These are phyloP conservation scores for Drosophila carrolli DNA, from an alignment of 1,140 invertebrate species.

Conservation along the genomic window DNA sequence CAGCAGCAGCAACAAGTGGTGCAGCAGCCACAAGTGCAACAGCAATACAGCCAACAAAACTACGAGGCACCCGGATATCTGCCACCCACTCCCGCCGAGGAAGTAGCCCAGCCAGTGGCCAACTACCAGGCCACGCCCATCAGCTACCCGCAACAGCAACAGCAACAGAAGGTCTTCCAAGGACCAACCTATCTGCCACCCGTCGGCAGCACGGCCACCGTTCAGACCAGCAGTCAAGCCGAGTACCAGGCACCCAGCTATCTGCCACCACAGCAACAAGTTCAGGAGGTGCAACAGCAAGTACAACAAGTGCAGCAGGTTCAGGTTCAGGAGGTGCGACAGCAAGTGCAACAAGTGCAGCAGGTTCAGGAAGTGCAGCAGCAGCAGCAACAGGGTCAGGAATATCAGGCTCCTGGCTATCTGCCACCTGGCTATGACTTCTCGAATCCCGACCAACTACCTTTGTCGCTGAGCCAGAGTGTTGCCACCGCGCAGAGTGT, in stretches of 20 bases:
- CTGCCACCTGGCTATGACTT: constrained; percentile 63
- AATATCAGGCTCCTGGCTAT: constrained; percentile 48
- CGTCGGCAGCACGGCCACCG: constrained; percentile 1
- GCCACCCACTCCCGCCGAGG: constrained; percentile 15
- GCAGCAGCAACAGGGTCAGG: constrained; percentile 16
- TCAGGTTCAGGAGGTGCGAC: constrained; percentile 7
- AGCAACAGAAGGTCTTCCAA: constrained; percentile 32
- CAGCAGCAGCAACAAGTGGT: constrained; percentile 1
- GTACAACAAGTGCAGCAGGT: constrained; percentile 15
- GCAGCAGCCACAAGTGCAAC: constrained; percentile 17
- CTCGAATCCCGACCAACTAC: constrained; percentile 55
- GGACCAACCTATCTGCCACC: constrained; percentile 41
- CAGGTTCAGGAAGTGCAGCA: constrained; percentile 21
- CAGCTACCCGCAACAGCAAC: constrained; percentile 27
- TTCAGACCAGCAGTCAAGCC: no score
- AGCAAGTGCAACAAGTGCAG: constrained; percentile 14
- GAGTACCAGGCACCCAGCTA: constrained; percentile 23
- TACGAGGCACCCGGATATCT: constrained; percentile 35
- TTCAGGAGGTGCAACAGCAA: constrained; percentile 8
- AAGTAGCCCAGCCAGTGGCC: constrained; percentile 22
- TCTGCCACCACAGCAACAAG: constrained; percentile 24
- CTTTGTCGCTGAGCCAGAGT: constrained; percentile 21
- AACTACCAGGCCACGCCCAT: constrained; percentile 46
- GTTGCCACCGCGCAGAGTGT: constrained; percentile 17
- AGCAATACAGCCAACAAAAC: constrained; percentile 20